These are phyloP conservation scores for Hippotragus niger DNA, from an alignment of 2,113 vertebrate genomes.

Conservation along the genomic window DNA sequence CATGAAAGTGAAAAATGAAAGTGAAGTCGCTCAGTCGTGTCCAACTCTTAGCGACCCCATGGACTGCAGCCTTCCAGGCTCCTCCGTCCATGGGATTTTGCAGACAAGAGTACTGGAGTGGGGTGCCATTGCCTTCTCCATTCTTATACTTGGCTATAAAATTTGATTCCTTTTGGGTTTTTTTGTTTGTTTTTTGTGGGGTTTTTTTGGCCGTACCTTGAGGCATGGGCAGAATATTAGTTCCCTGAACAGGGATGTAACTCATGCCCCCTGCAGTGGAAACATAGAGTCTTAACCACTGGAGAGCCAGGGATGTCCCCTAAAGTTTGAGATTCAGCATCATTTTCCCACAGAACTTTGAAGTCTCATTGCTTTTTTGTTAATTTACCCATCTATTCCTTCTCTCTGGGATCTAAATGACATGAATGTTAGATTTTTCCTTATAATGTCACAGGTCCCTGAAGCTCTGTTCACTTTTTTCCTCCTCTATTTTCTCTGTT, in stretches of 20 bases:
- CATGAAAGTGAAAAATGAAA: too few relatives aligned
- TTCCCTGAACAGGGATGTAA: background rate
- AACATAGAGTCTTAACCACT: background rate
- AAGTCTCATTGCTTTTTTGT: constrained; percentile 22
- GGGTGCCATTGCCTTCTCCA: background rate
- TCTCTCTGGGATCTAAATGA: background rate
- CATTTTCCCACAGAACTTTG: background rate
- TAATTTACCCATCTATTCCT: background rate
- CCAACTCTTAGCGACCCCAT: too few relatives aligned
- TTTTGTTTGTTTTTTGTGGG: background rate
- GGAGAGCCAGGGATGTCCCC: background rate
- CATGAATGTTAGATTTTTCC: constrained; percentile 30
- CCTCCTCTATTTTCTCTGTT: background rate
- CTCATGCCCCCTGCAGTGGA: background rate
- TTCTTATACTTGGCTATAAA: background rate
- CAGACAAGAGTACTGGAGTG: too few relatives aligned
- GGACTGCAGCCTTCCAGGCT: too few relatives aligned
- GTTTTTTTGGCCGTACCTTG: background rate
- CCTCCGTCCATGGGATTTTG: too few relatives aligned
- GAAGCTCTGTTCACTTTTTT: background rate
- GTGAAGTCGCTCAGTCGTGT: too few relatives aligned
- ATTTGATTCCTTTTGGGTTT: background rate
- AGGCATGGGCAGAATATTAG: background rate
- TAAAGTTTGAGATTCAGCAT: background rate
- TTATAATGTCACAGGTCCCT: background rate